Evolutionary conservation across 2,888 invertebrate species (phyloP).

Genomic region (Thereva nobilitata): DNA sequence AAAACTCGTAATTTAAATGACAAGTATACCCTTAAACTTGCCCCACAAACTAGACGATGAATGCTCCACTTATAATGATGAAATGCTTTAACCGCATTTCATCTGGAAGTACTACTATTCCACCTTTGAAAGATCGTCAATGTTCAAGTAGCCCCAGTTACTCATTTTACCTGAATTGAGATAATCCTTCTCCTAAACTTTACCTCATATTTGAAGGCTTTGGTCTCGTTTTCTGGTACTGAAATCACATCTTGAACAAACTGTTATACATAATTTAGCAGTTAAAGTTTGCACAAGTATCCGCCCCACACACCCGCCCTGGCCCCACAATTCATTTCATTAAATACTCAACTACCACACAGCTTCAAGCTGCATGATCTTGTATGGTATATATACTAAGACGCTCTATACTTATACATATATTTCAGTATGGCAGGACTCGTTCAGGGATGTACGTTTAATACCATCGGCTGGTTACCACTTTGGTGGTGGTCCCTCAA

Average conservation of each 20-base stretch:
- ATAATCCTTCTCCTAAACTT: conserved; percentile 19
- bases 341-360: conserved; percentile 8
- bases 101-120: too few relatives aligned
- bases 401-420: conserved; percentile 6
- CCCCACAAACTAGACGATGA: too few relatives aligned
- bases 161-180: conserved; percentile 22
- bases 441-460: conserved; percentile 2
- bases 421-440: not conserved
- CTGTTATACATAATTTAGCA: conserved; percentile 23
- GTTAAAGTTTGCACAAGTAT: conserved; percentile 24
- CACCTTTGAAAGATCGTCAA: too few relatives aligned
- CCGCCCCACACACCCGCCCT: conserved; percentile 2
- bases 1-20: too few relatives aligned
- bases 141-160: too few relatives aligned
- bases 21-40: too few relatives aligned
- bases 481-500: too few relatives aligned
- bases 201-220: conserved; percentile 8
- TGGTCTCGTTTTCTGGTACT: not conserved
- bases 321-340: conserved; percentile 16
- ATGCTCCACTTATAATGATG: too few relatives aligned
- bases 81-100: too few relatives aligned
- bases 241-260: conserved; percentile 8
- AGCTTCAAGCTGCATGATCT: conserved; percentile 3
- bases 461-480: too few relatives aligned
- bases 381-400: conserved; percentile 10